Evolutionary conservation across 2,888 invertebrate genomes (phyloP).

Genomic region (Pterobdella sp.): DNA sequence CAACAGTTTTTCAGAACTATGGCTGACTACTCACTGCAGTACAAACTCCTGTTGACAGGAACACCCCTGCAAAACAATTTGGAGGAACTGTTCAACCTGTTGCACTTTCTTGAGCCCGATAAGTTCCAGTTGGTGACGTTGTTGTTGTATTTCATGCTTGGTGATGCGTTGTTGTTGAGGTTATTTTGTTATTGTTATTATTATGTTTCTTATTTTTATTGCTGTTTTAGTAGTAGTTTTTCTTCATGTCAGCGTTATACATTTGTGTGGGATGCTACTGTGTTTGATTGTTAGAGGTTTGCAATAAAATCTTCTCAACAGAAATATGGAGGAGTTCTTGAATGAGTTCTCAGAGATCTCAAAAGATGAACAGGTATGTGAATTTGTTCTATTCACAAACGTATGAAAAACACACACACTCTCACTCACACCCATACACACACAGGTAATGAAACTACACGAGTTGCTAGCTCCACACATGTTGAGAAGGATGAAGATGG

Average conservation of each 20-base stretch:
- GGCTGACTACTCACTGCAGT: constrained; percentile 37
- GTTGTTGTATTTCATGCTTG: too few relatives aligned
- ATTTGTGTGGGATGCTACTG: background rate
- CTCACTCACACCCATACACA: too few relatives aligned
- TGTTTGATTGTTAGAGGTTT: background rate
- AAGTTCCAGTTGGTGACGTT: constrained; percentile 36
- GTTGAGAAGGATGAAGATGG: constrained; percentile 39
- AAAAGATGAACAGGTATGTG: constrained; percentile 37
- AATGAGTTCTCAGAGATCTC: constrained; percentile 38
- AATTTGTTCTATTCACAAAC: background rate
- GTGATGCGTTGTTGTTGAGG: too few relatives aligned
- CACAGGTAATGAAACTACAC: constrained; percentile 36
- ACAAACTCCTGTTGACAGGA: constrained; percentile 40
- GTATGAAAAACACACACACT: too few relatives aligned
- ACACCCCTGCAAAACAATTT: constrained; percentile 41
- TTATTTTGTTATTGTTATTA: too few relatives aligned
- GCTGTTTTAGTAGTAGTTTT: background rate
- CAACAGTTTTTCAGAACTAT: constrained; percentile 39
- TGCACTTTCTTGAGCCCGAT: constrained; percentile 39
- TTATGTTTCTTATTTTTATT: background rate
- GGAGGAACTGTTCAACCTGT: constrained; percentile 40
- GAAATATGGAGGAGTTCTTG: constrained; percentile 38
- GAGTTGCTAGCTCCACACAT: constrained; percentile 40
- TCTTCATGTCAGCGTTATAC: background rate
- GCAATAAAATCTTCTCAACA: constrained; percentile 21